Evolutionary conservation across 1,140 invertebrate species (phyloP).

Genomic region (Stenopsyche tienmushanensis): DNA sequence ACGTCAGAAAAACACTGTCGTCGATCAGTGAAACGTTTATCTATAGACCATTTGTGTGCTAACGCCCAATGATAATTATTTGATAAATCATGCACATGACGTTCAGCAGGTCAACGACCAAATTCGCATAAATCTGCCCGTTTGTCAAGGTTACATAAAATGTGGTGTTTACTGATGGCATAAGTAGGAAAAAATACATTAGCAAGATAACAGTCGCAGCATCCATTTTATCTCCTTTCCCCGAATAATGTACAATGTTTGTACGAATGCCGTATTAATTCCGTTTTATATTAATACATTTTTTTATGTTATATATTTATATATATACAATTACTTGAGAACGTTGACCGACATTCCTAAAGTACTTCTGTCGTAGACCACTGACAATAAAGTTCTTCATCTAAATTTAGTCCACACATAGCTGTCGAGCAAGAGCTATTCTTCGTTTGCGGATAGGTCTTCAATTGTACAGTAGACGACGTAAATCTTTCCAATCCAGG

Average conservation of each 20-base stretch:
- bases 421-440: conserved; percentile 20
- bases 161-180: background rate
- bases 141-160: background rate
- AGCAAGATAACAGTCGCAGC: background rate
- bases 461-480: background rate
- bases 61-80: background rate
- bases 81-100: conserved; percentile 11
- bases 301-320: background rate
- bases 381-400: conserved; percentile 13
- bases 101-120: conserved; percentile 9
- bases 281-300: background rate
- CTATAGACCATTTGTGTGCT: background rate
- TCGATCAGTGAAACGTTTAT: background rate
- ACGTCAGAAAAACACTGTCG: background rate
- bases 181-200: background rate
- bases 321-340: conserved; percentile 7
- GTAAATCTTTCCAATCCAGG: background rate
- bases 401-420: conserved; percentile 19
- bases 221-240: background rate
- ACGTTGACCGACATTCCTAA: conserved; percentile 21
- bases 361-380: conserved; percentile 7
- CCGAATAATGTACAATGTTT: background rate
- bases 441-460: conserved; percentile 17
- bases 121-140: background rate
- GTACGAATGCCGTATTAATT: background rate